These are phyloP conservation scores for Laothoe populi DNA, from an alignment of 2,888 invertebrate species.

Conservation along the genomic window DNA sequence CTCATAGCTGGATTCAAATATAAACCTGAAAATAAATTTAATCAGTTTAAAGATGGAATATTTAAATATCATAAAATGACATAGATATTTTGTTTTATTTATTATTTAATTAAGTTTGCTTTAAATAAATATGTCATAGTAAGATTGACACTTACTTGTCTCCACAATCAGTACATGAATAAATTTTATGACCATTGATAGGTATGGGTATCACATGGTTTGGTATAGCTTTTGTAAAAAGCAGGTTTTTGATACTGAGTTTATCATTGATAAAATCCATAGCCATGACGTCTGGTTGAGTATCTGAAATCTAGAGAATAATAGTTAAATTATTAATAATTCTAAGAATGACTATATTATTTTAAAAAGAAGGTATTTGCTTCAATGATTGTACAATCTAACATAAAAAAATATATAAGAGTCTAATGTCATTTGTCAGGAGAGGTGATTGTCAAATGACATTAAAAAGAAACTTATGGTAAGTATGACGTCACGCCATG, in stretches of 20 bases:
- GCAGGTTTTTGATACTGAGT: conserved; percentile 67
- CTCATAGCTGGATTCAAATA: conserved; percentile 68
- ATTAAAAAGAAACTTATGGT: no score
- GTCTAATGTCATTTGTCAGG: no score
- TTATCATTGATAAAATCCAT: conserved; percentile 56
- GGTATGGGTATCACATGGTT: conserved; percentile 61
- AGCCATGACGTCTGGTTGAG: conserved; percentile 30
- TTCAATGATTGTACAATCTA: no score
- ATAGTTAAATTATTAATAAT: background rate
- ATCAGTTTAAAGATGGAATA: no score
- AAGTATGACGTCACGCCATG: no score
- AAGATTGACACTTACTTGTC: conserved; percentile 73
- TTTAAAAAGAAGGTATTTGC: no score
- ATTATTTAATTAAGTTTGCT: background rate
- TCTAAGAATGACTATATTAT: no score
- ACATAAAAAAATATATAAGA: no score
- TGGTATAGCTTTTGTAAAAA: conserved; percentile 71
- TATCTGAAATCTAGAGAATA: background rate
- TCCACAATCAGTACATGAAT: conserved; percentile 81
- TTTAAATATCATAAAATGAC: no score
- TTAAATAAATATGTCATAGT: background rate
- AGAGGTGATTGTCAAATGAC: no score
- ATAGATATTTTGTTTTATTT: no score
- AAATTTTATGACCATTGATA: conserved; percentile 68
- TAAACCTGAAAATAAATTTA: conserved; percentile 62